Evolutionary conservation across 1,140 invertebrate genomes (phyloP).

Genomic region (Pseudomyrmex flavicornis): DNA sequence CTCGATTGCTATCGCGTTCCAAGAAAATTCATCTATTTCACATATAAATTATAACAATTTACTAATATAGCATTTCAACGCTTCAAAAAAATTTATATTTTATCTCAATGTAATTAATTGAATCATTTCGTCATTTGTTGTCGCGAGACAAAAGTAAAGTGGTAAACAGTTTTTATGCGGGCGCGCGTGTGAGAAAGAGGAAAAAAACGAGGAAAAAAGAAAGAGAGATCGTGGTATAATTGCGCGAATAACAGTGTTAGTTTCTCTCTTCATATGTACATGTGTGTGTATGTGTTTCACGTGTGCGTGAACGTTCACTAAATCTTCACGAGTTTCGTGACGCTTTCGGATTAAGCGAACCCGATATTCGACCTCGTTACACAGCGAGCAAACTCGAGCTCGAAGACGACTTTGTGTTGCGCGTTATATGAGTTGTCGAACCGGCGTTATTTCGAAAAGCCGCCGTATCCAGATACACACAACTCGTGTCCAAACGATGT

Average conservation of each 20-base stretch:
- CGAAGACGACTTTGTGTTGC: slow-evolving; percentile 7
- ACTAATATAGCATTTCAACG: too few relatives aligned
- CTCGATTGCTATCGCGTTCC: slow-evolving; percentile 1
- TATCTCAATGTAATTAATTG: too few relatives aligned
- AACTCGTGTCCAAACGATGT: neutral
- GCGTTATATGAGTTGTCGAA: slow-evolving; percentile 18
- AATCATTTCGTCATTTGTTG: too few relatives aligned
- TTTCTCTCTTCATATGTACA: neutral
- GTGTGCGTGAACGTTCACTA: slow-evolving; percentile 13
- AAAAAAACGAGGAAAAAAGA: too few relatives aligned
- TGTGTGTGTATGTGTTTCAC: too few relatives aligned
- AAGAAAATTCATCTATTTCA: neutral
- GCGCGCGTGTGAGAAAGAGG: too few relatives aligned
- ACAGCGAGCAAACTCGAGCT: neutral
- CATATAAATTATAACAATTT: neutral
- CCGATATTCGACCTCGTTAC: slow-evolving; percentile 25
- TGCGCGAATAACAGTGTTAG: neutral
- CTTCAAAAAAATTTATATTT: too few relatives aligned
- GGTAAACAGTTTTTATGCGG: too few relatives aligned
- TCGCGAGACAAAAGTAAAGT: too few relatives aligned
- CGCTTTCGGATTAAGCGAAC: slow-evolving; percentile 33
- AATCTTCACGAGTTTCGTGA: slow-evolving; percentile 37
- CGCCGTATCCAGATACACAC: neutral
- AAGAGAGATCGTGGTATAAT: neutral
- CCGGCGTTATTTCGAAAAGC: neutral